phyloP scores from a whole-genome alignment of 2,113 vertebrate species.

The Ptilorrhoa leucosticta region DNA sequence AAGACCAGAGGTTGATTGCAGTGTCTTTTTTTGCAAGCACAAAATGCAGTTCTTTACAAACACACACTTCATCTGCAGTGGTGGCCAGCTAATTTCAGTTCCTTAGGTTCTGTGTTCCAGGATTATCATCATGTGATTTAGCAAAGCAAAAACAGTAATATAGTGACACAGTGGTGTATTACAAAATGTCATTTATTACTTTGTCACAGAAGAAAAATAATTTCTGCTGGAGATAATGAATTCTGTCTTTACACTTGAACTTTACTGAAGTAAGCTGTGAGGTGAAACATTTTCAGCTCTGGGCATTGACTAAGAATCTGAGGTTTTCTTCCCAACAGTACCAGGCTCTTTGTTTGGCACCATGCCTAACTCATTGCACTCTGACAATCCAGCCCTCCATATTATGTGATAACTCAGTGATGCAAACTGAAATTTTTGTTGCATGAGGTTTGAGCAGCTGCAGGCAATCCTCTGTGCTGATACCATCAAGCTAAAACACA shows the following conservation, averaged over 20 bases:
- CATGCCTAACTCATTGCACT: background rate
- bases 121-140: background rate
- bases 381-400: background rate
- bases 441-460: background rate
- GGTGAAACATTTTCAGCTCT: background rate
- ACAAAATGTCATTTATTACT: constrained; percentile 24
- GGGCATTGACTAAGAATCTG: background rate
- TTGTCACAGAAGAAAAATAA: constrained; percentile 14
- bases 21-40: background rate
- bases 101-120: background rate
- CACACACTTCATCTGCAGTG: background rate
- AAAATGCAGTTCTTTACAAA: background rate
- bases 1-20: background rate
- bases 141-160: background rate
- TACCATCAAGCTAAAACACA: background rate
- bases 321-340: background rate
- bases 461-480: background rate
- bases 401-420: background rate
- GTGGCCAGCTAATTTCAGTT: background rate
- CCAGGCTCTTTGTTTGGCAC: background rate
- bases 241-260: background rate
- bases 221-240: constrained; percentile 1
- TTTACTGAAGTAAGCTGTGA: background rate
- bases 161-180: background rate
- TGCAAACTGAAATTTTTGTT: background rate